Evolutionary conservation across 1,140 invertebrate species (phyloP), one percentile per base, ranked within the genome.

Genomic region (Drosophila arizonae): DNA sequence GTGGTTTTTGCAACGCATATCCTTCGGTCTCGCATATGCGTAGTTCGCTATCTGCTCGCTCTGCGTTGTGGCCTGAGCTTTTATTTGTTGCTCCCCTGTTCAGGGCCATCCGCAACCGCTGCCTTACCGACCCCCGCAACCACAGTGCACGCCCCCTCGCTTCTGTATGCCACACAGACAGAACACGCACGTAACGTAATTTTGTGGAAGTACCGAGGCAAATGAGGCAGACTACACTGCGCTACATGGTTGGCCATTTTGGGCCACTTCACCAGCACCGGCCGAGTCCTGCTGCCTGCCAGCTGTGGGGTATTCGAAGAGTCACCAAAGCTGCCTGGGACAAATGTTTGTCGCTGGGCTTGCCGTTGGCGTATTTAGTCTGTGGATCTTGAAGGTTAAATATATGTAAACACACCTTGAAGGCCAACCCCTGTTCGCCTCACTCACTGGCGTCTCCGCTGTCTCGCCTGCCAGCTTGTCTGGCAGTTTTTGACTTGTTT

Each of bases 401-500:
- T 84, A 88, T 88, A 88, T 88, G 84, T 84, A 87, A 86, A 51
- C 74, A 84, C 84, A 87, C 84, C 84, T 87, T 84, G 65, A 72
- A 56, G 78, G 61, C 61, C 51, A 71, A 61, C 77, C 77, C 67
- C 11, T 15, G 13, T 15, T 17, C 43, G 5, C 43, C 43, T 17
- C 43, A 6, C 41, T 43, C 13, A 4, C 43, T 9, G 15, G 15
- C n/a, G 43, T 15, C n/a, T 1, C n/a, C 15, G 3, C 15, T 69
- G 68, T 67, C 68, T 79, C 45, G 72, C 65, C 69, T 84, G 77
- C 71, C 78, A 78, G 75, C 39, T 68, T 88, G 82, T 87, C 82
- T 87, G 82, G 79, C 84, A 82, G 70, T 87, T 82, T 81, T 88
- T 87, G 84, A 88, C 76, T 88, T 88, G 84, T 87, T 87, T 88